Conservation (phyloP, 2,797 vertebrate genomes). For the Cottoperca gobio region DNA sequence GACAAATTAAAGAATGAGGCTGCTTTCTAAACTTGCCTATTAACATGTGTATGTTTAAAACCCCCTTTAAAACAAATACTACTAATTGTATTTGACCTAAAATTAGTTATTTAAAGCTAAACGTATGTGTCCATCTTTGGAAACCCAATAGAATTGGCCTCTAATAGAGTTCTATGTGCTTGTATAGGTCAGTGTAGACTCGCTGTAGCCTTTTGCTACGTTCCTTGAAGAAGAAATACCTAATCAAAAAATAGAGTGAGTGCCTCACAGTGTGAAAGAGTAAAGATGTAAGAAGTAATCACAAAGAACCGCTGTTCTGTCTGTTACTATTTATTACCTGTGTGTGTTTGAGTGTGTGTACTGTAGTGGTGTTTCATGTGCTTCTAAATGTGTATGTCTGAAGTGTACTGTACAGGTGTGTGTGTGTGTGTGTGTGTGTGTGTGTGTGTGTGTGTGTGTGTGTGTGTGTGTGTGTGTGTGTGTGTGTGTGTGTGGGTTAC, state of each 20-base stretch:
- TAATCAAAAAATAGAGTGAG: constrained; percentile 8
- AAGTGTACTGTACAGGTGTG: constrained; percentile 15
- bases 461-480: constrained; percentile 30
- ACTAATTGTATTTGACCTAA: neutral
- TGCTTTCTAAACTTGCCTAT: neutral
- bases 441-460: constrained; percentile 28
- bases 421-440: constrained; percentile 36
- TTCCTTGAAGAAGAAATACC: neutral
- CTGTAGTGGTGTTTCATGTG: neutral
- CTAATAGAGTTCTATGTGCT: neutral
- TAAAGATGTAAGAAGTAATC: constrained; percentile 11
- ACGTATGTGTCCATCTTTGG: neutral
- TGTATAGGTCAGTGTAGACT: constrained; percentile 32
- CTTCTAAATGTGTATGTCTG: constrained; percentile 9
- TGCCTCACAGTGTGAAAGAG: constrained; percentile 19
- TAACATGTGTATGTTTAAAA: neutral
- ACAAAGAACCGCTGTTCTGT: neutral
- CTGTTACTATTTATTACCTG: neutral
- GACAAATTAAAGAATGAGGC: neutral
- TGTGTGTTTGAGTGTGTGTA: constrained; percentile 5
- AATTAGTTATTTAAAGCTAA: neutral
- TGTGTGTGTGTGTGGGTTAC: constrained; percentile 47
- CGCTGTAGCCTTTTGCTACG: constrained; percentile 13
- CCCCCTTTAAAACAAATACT: neutral
- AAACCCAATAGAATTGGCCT: neutral